A percentile compares a stretch with the other conserved stretches of the same genome.
phyloP scores from a whole-genome alignment of 2,113 vertebrate species.

The Diadophis punctatus region DNA sequence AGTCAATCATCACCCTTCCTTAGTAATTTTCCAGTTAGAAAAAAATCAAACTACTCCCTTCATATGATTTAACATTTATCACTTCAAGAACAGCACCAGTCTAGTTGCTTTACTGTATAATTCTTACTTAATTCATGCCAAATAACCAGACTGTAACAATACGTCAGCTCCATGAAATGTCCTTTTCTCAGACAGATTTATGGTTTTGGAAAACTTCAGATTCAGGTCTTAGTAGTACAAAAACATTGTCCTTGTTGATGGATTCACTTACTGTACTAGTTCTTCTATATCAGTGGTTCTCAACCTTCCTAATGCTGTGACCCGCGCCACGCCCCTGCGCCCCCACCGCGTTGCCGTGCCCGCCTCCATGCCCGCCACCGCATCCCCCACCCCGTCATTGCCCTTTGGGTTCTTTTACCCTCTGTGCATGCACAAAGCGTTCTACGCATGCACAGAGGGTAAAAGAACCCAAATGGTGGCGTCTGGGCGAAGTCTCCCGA shows the following conservation, averaged over 20 bases:
- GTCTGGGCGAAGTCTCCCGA: too few species aligned
- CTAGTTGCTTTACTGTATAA: background rate
- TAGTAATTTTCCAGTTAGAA: background rate
- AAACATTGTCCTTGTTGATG: background rate
- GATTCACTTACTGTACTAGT: background rate
- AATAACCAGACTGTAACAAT: background rate
- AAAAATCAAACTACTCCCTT: background rate
- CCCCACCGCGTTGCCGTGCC: too few species aligned
- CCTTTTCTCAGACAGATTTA: background rate
- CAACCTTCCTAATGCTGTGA: too few species aligned
- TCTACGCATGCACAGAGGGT: too few species aligned
- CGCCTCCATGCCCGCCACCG: too few species aligned
- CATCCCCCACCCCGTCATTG: too few species aligned
- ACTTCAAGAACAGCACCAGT: background rate
- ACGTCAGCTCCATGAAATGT: background rate
- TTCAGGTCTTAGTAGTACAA: background rate
- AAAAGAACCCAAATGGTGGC: too few species aligned
- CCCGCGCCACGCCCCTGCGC: too few species aligned
- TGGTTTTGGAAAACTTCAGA: background rate
- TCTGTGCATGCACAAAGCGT: too few species aligned
- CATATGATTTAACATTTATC: background rate
- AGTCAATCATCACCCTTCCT: background rate
- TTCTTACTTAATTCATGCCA: background rate
- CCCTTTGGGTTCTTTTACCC: too few species aligned
- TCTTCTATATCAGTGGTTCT: too few species aligned